These are phyloP conservation scores for Oligia fasciuncula DNA, from an alignment of 2,888 invertebrate genomes.

Conservation along the genomic window DNA sequence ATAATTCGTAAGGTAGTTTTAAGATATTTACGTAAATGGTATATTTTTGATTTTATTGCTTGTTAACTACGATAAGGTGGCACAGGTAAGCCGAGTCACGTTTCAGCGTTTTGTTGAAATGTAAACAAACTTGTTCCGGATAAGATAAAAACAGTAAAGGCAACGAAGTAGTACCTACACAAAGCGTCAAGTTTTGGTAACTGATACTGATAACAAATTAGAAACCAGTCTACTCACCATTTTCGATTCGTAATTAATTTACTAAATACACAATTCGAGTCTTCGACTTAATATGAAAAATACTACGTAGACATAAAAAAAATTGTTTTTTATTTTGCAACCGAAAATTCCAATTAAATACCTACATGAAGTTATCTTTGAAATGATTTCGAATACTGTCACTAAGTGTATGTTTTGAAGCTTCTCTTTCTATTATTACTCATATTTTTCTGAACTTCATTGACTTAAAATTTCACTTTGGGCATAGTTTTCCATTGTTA, in stretches of 20 bases:
- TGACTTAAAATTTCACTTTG: neutral
- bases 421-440: neutral
- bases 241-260: slow-evolving; percentile 30
- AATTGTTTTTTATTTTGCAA: neutral
- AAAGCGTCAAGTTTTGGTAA: slow-evolving; percentile 73
- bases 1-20: slow-evolving; percentile 47
- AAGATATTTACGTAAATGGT: slow-evolving; percentile 71
- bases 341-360: neutral
- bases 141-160: slow-evolving; percentile 86
- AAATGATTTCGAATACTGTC: neutral
- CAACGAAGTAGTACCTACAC: slow-evolving; percentile 66
- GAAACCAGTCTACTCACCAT: slow-evolving; percentile 39
- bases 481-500: neutral
- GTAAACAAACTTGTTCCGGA: slow-evolving; percentile 89
- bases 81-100: slow-evolving; percentile 86
- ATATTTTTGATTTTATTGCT: slow-evolving; percentile 86
- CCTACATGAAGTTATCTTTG: neutral
- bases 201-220: slow-evolving; percentile 69
- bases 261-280: neutral
- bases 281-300: neutral
- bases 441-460: neutral
- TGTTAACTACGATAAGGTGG: slow-evolving; percentile 86
- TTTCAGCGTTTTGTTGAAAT: slow-evolving; percentile 88
- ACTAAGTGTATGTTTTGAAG: neutral
- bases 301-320: slow-evolving; percentile 2